These are phyloP conservation scores for Hyles vespertilio DNA, from an alignment of 1,140 invertebrate genomes.

Conservation along the genomic window DNA sequence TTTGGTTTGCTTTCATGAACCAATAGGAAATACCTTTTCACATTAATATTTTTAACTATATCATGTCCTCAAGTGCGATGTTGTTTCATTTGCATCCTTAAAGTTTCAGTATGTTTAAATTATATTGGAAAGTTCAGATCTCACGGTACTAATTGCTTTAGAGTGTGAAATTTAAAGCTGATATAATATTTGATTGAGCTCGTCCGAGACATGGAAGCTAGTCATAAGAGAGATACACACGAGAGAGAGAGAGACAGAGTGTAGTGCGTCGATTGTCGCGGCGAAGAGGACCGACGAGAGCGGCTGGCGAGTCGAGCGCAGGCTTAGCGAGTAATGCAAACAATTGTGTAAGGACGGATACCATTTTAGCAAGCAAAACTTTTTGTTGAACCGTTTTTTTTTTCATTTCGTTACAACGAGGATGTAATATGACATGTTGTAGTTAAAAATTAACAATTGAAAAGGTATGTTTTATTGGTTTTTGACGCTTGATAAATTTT, in stretches of 20 bases:
- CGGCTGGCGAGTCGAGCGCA: conserved; percentile 22
- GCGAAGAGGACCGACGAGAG: conserved; percentile 27
- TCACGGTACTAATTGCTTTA: conserved; percentile 66
- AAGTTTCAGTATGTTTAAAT: conserved; percentile 47
- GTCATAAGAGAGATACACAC: conserved; percentile 15
- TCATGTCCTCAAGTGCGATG: conserved; percentile 73
- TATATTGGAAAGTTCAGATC: conserved; percentile 68
- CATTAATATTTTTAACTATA: conserved; percentile 76
- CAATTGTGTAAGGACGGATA: conserved; percentile 77
- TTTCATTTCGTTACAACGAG: conserved; percentile 34
- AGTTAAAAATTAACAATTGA: conserved; percentile 65
- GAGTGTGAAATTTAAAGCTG: conserved; percentile 46
- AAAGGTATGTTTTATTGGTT: conserved; percentile 73
- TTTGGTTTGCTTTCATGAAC: conserved; percentile 64
- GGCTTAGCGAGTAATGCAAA: conserved; percentile 61
- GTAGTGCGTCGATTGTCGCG: conserved; percentile 16
- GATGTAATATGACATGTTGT: conserved; percentile 67
- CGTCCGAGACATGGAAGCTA: conserved; percentile 15
- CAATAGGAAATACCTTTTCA: conserved; percentile 76
- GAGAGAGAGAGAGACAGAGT: conserved; percentile 27
- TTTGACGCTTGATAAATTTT: conserved; percentile 54
- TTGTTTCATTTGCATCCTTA: conserved; percentile 72
- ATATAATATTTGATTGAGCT: conserved; percentile 28
- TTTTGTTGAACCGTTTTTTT: conserved; percentile 20
- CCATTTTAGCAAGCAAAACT: conserved; percentile 62